Conservation (phyloP, 64 coral and sea anemone species). For the Trachythela sp. region DNA sequence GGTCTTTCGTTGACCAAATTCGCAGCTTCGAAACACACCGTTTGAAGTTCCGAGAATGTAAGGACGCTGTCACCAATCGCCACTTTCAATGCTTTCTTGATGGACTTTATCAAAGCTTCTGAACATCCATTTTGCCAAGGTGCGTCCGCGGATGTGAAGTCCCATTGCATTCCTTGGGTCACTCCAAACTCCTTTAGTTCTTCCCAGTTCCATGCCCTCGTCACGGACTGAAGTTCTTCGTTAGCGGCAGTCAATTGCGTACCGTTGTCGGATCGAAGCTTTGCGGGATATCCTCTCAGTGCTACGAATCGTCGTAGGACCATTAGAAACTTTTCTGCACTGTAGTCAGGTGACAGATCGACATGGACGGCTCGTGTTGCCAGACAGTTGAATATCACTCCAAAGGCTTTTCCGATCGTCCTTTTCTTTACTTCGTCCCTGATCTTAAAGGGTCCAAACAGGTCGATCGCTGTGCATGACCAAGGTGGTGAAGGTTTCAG, state of each 20-base stretch:
- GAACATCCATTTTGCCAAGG: constrained; percentile 51
- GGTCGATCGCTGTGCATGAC: constrained; percentile 33
- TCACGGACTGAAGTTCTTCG: constrained; percentile 33
- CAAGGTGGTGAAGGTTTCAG: constrained; percentile 43
- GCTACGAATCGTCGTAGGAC: constrained; percentile 47
- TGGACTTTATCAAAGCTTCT: constrained; percentile 46
- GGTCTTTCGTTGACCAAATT: constrained; percentile 54
- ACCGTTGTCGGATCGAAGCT: constrained; percentile 48
- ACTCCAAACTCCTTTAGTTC: constrained; percentile 31
- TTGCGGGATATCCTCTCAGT: constrained; percentile 47
- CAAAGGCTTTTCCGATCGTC: constrained; percentile 34
- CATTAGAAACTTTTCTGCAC: constrained; percentile 46
- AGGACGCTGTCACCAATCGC: neutral
- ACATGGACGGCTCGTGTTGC: too few relatives aligned
- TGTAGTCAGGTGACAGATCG: too few relatives aligned
- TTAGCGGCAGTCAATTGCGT: constrained; percentile 47
- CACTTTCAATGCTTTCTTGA: constrained; percentile 50
- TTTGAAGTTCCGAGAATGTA: too few relatives aligned
- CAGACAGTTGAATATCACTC: constrained; percentile 52
- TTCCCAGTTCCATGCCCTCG: constrained; percentile 21
- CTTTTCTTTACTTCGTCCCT: constrained; percentile 48
- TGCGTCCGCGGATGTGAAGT: constrained; percentile 50
- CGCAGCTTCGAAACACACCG: constrained; percentile 37
- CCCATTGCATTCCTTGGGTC: constrained; percentile 37
- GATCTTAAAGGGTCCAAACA: constrained; percentile 55